A percentile compares a stretch with the other conserved stretches of the same genome.
phyloP scores from a whole-genome alignment of 1,140 invertebrate genomes.

The Ladona fulva region DNA sequence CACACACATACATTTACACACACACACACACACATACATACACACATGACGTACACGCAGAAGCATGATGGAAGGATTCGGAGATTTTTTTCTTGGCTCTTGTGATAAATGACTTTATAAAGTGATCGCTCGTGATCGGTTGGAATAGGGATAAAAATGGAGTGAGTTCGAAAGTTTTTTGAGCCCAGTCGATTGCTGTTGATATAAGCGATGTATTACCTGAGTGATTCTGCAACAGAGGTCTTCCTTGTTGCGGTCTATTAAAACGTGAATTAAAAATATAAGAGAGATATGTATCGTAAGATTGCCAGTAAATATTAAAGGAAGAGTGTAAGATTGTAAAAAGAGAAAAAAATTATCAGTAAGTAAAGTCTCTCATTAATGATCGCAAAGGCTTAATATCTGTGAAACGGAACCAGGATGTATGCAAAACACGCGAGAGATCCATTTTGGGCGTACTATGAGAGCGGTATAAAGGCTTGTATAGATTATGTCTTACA shows the following conservation, averaged over 20 bases:
- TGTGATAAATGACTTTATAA: slow-evolving; percentile 4
- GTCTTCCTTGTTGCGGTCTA: neutral
- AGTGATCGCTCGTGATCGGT: neutral
- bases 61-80: neutral
- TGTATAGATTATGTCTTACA: neutral
- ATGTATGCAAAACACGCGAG: neutral
- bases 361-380: no score
- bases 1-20: neutral
- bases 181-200: neutral
- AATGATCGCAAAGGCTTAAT: no score
- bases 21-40: neutral
- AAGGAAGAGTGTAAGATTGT: neutral
- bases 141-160: neutral
- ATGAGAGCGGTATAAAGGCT: neutral
- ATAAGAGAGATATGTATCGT: no score
- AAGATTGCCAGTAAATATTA: neutral
- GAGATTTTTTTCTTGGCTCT: neutral
- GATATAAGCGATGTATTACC: neutral
- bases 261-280: neutral
- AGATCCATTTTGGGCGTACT: neutral
- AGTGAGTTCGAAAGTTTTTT: neutral
- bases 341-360: neutral
- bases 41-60: neutral
- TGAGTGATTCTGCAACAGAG: neutral
- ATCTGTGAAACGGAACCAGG: neutral